Base-by-base conservation (phyloP, 2,113 vertebrate genomes). In the Romanogobio albipinnatus region DNA sequence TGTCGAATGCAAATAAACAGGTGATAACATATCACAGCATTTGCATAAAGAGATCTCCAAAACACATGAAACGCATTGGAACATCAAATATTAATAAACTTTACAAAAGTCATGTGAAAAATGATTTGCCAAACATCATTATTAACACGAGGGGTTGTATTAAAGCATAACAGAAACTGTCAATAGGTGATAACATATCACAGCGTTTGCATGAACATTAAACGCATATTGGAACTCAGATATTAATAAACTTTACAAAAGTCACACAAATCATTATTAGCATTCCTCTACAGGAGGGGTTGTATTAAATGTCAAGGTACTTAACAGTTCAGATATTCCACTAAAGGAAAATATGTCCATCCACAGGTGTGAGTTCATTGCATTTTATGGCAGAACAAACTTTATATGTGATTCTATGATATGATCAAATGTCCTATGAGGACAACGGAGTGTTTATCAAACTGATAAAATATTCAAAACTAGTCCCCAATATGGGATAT, bases 1-100 rank as follows among this genome's bases (percentile, higher is more conserved):
- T 4, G 7, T 22, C 49, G n/a, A 61, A 45, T 61, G 76, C 56
- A 78, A 61, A 78, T 78, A 45, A 78, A 78, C n/a, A 9, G 22
- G 5, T 15, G n/a, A 79, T 47, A 62, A 47, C 9, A 62, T 26
- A 79, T 62, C 39, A 45, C 56, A 62, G 10, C n/a, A 79, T 64
- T 8, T 58, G 36, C 58, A 79, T 62, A 13, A 64, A 39, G 39
- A 39, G 39, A 39, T 39, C 6, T 39, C 39, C 39, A 39, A 39
- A 39, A 39, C 39, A 47, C 58, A 47, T 26, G 3, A 59, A 39
- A 43, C 11, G 33, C 76, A 15, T n/a, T 2, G 22, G 19, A 39
- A 77, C 10, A 77, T 59, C 19, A 59, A 61, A 43, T 56, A 59
- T 59, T 15, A n/a, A n/a, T 53, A 9, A 29, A 14, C 75, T 77